These are phyloP conservation scores for Sebastes nivosus DNA, from an alignment of 2,797 vertebrate species.

Conservation along the genomic window DNA sequence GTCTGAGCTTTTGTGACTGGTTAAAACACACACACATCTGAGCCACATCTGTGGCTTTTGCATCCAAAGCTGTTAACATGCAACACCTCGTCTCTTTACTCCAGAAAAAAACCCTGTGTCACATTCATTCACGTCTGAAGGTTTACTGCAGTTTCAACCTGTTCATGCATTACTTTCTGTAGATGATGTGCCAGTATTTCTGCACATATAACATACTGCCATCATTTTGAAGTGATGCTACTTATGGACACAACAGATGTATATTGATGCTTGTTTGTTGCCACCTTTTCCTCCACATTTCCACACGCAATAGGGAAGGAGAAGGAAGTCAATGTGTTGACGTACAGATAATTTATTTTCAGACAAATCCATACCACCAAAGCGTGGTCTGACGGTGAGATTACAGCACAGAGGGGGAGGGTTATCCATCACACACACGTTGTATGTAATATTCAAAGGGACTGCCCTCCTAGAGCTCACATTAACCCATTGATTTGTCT, in stretches of 20 bases:
- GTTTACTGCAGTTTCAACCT: background rate
- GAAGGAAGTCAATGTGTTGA: background rate
- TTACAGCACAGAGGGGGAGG: background rate
- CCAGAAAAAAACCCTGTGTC: background rate
- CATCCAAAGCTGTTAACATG: background rate
- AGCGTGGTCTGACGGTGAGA: background rate
- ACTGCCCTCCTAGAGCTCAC: constrained; percentile 18
- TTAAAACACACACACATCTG: constrained; percentile 2
- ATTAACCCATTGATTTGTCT: constrained; percentile 31
- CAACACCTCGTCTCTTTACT: constrained; percentile 15
- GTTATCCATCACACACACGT: constrained; percentile 20
- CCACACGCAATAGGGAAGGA: background rate
- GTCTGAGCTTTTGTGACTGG: background rate
- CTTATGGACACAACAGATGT: background rate
- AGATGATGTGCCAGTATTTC: background rate
- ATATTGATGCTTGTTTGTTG: background rate
- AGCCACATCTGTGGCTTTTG: constrained; percentile 12
- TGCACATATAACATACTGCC: background rate
- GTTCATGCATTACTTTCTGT: background rate
- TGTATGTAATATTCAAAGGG: constrained; percentile 34
- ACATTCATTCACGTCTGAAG: constrained; percentile 25
- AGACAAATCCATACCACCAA: background rate
- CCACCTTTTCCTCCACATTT: background rate
- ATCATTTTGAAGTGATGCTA: background rate
- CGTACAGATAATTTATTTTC: background rate